Base-by-base conservation (phyloP, 2,888 invertebrate genomes). In the Troilus luridus region DNA sequence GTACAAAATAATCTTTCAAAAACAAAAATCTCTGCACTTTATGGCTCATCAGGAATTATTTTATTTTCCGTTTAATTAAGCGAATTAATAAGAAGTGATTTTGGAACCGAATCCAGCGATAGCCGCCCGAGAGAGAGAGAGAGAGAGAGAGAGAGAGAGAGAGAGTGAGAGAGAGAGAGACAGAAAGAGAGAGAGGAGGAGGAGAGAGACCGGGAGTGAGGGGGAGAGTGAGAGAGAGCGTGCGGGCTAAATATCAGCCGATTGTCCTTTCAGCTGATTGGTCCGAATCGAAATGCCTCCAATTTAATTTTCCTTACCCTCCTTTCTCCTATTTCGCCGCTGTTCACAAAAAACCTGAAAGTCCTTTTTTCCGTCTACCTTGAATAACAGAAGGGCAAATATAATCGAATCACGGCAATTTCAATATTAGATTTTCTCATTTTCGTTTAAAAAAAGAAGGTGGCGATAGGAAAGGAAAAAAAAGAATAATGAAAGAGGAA, bases 221-320 rank as follows among this genome's bases (percentile, higher is more conserved):
- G 5, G 41, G 5, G 41, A 41, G 41, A 41, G 41, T 41, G 41
- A 41, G 41, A 41, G 41, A 41, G n/a, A n/a, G n/a, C n/a, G n/a
- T n/a, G n/a, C 21, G 56, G 85, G 56, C 56, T 85, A 85, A 85
- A 85, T 85, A 85, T 85, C 56, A 85, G 3, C 56, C 85, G 85
- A 41, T 77, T 77, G 72, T 85, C 85, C 85, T 85, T 85, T 85
- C 56, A 85, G 41, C 85, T 85, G 85, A 85, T 85, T 85, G 85
- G 56, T n/a, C 85, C 85, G n/a, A 85, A 85, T 85, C 85, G 56
- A 85, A 85, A 85, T 85, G 56, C 56, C 85, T 54, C 56, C 54
- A 85, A 85, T 85, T 85, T 85, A 85, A 85, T 85, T 85, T 85
- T 54, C 85, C 85, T 85, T 85, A 58, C 85, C 85, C 85, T 85